Base-by-base conservation (phyloP, 2,888 invertebrate genomes). In the Rhagophthalmus giganteus region DNA sequence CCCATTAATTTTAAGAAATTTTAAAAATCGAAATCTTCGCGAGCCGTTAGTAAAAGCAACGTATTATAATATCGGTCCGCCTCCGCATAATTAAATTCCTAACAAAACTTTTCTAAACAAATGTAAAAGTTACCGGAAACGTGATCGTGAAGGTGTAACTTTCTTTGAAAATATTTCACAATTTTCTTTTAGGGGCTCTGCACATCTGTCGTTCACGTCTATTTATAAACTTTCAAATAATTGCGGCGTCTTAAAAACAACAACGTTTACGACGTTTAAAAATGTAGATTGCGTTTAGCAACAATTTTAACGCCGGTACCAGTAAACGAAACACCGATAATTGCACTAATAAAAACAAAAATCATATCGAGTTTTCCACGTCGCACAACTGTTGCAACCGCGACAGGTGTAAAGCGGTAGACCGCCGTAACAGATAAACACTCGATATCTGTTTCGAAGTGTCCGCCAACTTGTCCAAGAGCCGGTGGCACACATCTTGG, bases 401-500 rank as follows among this genome's bases (percentile, higher is more conserved):
- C 6, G 35, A 39, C 40, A 50, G 48, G 53, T 48, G 53, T 28
- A 45, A 30, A 12, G 20, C 13, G 15, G 27, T 32, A 47, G 48
- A 47, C 54, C 56, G 57, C 48, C 56, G 38, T 56, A 55, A 48
- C 48, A 58, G 59, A 61, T 61, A 50, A 45, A 51, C 56, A 47
- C 53, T 37, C 48, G 59, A 55, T 56, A 59, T 62, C 58, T 20
- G 24, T 25, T 58, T 57, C 55, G 40, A 41, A 30, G 14, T 58
- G 58, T 59, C 62, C 62, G 59, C 58, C 48, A 57, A 54, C 57
- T 41, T 53, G 57, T 54, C 48, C 54, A 47, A 49, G 45, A 53
- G 55, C 57, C 55, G 60, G 57, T 65, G 65, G 63, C 65, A 63
- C 62, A 62, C 63, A 65, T 64, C 61, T 41, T 53, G 59, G 59